These are phyloP conservation scores for Lutjanus erythropterus DNA, from an alignment of 2,113 vertebrate genomes.

Conservation along the genomic window DNA sequence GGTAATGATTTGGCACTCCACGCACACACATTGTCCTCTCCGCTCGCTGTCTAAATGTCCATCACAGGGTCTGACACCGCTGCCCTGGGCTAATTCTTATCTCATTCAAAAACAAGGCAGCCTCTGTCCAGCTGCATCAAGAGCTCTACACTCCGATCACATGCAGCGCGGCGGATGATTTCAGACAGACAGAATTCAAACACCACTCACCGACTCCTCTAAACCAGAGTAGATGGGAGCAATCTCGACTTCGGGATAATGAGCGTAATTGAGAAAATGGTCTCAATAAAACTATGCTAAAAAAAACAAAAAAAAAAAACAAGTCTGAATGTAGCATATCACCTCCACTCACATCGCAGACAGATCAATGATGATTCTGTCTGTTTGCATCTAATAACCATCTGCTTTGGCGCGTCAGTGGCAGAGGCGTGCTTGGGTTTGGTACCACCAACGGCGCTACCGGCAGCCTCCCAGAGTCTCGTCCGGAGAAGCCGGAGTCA, in stretches of 20 bases:
- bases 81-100: constrained; percentile 58
- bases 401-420: constrained; percentile 68
- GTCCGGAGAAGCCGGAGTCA: constrained; percentile 61
- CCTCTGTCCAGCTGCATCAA: constrained; percentile 43
- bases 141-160: constrained; percentile 20
- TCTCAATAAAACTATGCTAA: neutral
- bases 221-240: constrained; percentile 1
- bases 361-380: constrained; percentile 45
- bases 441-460: constrained; percentile 51
- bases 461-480: constrained; percentile 43
- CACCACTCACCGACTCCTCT: constrained; percentile 22
- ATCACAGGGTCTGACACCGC: constrained; percentile 56
- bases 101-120: constrained; percentile 65
- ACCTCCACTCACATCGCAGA: constrained; percentile 29
- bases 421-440: constrained; percentile 58
- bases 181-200: constrained; percentile 28
- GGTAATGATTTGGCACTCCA: constrained; percentile 41
- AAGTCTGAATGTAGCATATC: constrained; percentile 15
- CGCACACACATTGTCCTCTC: constrained; percentile 1
- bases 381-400: constrained; percentile 62
- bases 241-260: constrained; percentile 8
- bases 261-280: constrained; percentile 7
- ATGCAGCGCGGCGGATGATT: neutral
- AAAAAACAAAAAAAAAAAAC: no score
- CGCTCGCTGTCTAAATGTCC: constrained; percentile 63